Evolutionary conservation across 2,888 invertebrate genomes (phyloP).

Genomic region (Crocallis elinguaria): DNA sequence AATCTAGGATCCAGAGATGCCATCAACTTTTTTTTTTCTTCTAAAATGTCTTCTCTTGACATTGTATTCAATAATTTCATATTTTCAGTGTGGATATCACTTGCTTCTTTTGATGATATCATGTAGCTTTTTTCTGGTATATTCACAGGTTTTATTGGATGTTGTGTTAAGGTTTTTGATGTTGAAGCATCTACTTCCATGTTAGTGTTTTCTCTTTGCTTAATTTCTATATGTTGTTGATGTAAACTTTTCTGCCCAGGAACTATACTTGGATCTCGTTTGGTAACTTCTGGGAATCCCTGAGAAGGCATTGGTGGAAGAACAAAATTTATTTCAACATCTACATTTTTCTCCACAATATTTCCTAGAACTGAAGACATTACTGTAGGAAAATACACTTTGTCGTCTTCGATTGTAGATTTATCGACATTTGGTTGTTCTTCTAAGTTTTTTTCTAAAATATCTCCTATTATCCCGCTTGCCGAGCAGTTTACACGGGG

Average conservation of each 20-base stretch:
- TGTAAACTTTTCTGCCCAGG: slow-evolving; percentile 77
- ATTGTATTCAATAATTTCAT: slow-evolving; percentile 86
- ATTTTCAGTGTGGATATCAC: slow-evolving; percentile 91
- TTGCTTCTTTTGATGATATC: slow-evolving; percentile 75
- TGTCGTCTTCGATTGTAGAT: slow-evolving; percentile 60
- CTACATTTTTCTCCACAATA: slow-evolving; percentile 82
- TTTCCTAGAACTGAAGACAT: slow-evolving; percentile 76
- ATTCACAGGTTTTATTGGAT: slow-evolving; percentile 36
- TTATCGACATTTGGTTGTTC: slow-evolving; percentile 29
- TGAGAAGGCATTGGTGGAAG: slow-evolving; percentile 58
- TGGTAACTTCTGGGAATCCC: slow-evolving; percentile 82
- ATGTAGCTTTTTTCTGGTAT: slow-evolving; percentile 75
- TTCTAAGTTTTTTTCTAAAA: slow-evolving; percentile 64
- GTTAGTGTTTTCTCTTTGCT: slow-evolving; percentile 29
- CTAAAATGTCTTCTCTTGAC: slow-evolving; percentile 89
- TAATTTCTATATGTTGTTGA: slow-evolving; percentile 66
- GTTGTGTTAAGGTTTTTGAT: slow-evolving; percentile 26
- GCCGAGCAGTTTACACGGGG: slow-evolving; percentile 53
- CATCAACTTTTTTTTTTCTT: slow-evolving; percentile 89
- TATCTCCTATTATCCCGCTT: slow-evolving; percentile 56
- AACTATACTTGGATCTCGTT: slow-evolving; percentile 58
- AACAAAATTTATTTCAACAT: slow-evolving; percentile 44
- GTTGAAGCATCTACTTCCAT: slow-evolving; percentile 62
- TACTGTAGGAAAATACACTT: slow-evolving; percentile 77
- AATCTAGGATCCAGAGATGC: slow-evolving; percentile 86